Base-by-base conservation (phyloP, 2,888 invertebrate species). In the Eumerus sabulonum region DNA sequence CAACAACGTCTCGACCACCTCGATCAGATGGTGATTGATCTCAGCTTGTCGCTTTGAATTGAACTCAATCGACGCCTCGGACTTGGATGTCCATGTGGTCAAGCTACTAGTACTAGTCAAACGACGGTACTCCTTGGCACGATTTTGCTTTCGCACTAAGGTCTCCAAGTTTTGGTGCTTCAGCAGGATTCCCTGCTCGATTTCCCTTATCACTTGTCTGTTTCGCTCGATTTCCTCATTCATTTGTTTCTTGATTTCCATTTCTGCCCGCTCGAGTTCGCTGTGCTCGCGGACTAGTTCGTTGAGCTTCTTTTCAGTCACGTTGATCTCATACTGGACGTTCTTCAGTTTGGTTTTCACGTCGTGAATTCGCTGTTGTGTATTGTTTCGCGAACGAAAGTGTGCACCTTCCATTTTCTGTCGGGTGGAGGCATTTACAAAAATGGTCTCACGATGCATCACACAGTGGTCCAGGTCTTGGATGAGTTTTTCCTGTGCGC, bases 91-190 rank as follows among this genome's bases (percentile, higher is more conserved):
- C 62, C 85, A 86, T 1, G 85, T 82, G 0, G 82, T 73, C 11
- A 82, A 84, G 17, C 86, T 85, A 0, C 87, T 86, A 18, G 90
- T 90, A 11, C 40, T n/a, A 1, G 90, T 85, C 0, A 92, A 89
- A 1, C 90, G 90, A 0, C 89, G 84, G 63, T 93, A 91, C 83
- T 93, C 91, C 81, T 90, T 91, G 35, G 93, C 92, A 77, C 93
- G 92, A 35, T 93, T 92, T 86, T 96, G 95, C 83, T 92, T 92
- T 53, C 93, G 91, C 0, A 95, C 91, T 16, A 95, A 91, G 50
- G 89, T 89, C 79, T 91, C 91, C 38, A 92, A 84, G 5, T 91
- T 89, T 16, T 85, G 84, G 81, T 88, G 86, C 38, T 88, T 88
- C 2, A 84, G 53, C 16, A 88, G 76, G 54, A 90, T 70, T 40